Base-by-base conservation (phyloP, 2,888 invertebrate species). In the Mythimna loreyi region DNA sequence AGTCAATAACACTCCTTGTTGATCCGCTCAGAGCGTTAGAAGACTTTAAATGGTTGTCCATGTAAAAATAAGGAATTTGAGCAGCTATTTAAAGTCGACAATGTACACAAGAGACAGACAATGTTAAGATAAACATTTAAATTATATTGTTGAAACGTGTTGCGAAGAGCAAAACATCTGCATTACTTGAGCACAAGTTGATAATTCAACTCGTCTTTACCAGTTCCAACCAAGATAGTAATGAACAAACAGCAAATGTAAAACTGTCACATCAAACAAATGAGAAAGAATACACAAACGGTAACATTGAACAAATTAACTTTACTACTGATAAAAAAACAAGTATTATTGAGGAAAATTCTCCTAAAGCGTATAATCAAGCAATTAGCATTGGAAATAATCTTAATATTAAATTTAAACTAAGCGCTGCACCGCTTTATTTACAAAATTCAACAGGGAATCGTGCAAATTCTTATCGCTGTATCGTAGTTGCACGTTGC, bases 381-480 rank as follows among this genome's bases (percentile, higher is more conserved):
- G 67, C 63, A 60, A 67, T 74, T 65, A 78, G 61, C 28, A 60
- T 72, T 55, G 60, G 30, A 62, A 63, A 36, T 61, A 61, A 56
- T 65, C 43, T 47, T 28, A 53, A 70, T 69, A 74, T 67, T 58
- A 66, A 67, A 66, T 21, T 13, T 53, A 68, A 65, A 58, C 75
- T 67, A 76, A 84, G 80, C 78, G 81, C 79, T 81, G 64, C 77
- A 82, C 74, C 72, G 83, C 81, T 85, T 80, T 81, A 80, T 81
- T 74, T 75, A 75, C 77, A 58, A 78, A 72, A 74, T 60, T 62
- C 73, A 71, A 67, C 69, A 74, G 72, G 84, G 88, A 92, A 88
- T 94, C 94, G 93, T 94, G 94, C 91, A 86, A 89, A 89, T 87
- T 86, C 88, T 91, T 93, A 94, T 94, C 93, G 82, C 83, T 68